Base-by-base conservation (phyloP, 2,888 invertebrate genomes). In the Nineta flava region DNA sequence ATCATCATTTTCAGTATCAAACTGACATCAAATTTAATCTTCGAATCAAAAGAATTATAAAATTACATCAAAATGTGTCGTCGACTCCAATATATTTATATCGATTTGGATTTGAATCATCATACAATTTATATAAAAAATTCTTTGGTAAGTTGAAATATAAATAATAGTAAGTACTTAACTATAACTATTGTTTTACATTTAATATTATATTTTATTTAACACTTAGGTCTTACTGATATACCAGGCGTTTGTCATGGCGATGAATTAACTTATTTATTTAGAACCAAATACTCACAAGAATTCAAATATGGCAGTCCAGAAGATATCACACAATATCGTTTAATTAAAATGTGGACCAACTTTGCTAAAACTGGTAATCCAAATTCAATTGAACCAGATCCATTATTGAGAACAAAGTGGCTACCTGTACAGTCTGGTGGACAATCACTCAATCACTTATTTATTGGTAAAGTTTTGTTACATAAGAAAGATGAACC, bases 211-310 rank as follows among this genome's bases (percentile, higher is more conserved):
- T n/a, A n/a, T n/a, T n/a, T n/a, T n/a, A n/a, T n/a, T n/a, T n/a
- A n/a, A n/a, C n/a, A n/a, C n/a, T 7, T 2, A 45, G 13, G 45
- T 3, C n/a, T 31, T n/a, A 45, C 13, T 5, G 26, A 26, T 6
- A 12, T 43, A 9, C 48, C 51, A 47, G 63, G 62, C 15, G 62
- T 58, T 6, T 57, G 58, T 9, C 65, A 65, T 52, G 64, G 58
- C 1, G 64, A 65, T 40, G 65, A 65, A 49, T 26, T 64, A 9
- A 58, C 58, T 10, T 63, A 64, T 48, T 48, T 64, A 6, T 65
- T 63, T 50, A 58, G 57, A 50, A 57, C 50, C 19, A 45, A 50
- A 19, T 50, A 51, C 13, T 55, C 57, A 1, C 47, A 54, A 10
- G 15, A 34, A 15, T 34, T 48, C 13, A 21, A 15, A 16, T 38